Evolutionary conservation across 2,888 invertebrate genomes (phyloP).

Genomic region (Caenorhabditis virilis): DNA sequence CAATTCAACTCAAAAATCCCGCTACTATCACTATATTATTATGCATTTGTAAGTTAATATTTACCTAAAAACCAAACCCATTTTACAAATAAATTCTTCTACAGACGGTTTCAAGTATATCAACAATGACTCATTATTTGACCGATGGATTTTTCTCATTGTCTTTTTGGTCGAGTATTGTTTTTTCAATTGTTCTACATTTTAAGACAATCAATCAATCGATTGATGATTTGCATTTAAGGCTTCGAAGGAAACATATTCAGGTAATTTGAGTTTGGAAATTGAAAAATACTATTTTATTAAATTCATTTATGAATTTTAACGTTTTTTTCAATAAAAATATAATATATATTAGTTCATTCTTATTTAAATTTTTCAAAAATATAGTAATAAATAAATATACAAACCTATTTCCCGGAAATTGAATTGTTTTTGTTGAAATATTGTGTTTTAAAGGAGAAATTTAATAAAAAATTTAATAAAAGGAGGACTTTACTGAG

Average conservation of each 20-base stretch:
- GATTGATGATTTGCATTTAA: background rate
- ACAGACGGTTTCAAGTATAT: slow-evolving; percentile 1
- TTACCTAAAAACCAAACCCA: too few relatives aligned
- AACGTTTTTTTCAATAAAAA: too few relatives aligned
- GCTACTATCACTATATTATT: too few relatives aligned
- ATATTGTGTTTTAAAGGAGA: background rate
- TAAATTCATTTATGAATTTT: background rate
- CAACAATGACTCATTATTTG: background rate
- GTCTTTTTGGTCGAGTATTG: background rate
- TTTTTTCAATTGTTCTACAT: slow-evolving; percentile 5
- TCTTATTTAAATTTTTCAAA: too few relatives aligned
- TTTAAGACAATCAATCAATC: background rate
- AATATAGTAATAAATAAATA: too few relatives aligned
- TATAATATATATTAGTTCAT: too few relatives aligned
- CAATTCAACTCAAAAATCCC: too few relatives aligned
- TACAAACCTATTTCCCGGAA: too few relatives aligned
- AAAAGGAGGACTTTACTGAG: too few relatives aligned
- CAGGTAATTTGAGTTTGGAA: background rate
- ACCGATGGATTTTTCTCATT: background rate
- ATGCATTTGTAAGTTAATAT: too few relatives aligned
- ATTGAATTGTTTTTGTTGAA: too few relatives aligned
- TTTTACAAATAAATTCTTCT: too few relatives aligned
- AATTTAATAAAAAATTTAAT: background rate
- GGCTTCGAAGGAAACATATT: background rate
- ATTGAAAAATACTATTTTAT: background rate